Evolutionary conservation across 2,113 vertebrate species (phyloP), one percentile per base, ranked within the genome.

Genomic region (Podarcis cretensis): DNA sequence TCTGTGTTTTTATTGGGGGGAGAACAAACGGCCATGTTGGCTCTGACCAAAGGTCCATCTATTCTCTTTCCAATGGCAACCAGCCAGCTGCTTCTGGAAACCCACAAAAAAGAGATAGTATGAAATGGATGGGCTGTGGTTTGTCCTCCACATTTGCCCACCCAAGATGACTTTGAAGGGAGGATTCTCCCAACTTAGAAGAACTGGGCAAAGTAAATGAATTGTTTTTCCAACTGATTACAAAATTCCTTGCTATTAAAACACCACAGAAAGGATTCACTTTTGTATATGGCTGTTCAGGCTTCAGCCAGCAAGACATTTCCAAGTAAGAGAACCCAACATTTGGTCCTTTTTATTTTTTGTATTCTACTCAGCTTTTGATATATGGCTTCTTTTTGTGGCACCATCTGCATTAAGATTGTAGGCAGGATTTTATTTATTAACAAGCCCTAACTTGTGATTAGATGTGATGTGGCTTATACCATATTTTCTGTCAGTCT

Each of bases 351-450:
- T 14, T 63, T 20, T 63, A 18, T 14, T 43, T 59, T 84, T 76
- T 23, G 13, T 8, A 82, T 20, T 3, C 83, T 81, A 43, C 21
- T 90, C 3, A 5, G 30, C 75, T 90, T 84, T 54, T 81, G 48
- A 82, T 1, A 35, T 32, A 78, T 1, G 68, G 20, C 18, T 89
- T 90, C 85, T 0, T 89, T 54, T 90, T 89, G 32, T 12, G 85
- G 57, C 54, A 37, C 3, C 88, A 54, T 54, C 48, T 54, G 16
- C 54, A 84, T 37, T 89, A 63, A 83, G 54, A 3, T 68, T 92
- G 90, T 87, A 5, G 21, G 79, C 21, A 77, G 57, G 65, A 18
- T 83, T 83, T 92, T 86, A 77, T 93, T 92, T 90, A 93, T 93
- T 89, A 79, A 84, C 14, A 6, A 37, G 37, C 89, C 82, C 35